phyloP scores from a whole-genome alignment of 2,797 vertebrate genomes.

The Hafferia zeledoni region DNA sequence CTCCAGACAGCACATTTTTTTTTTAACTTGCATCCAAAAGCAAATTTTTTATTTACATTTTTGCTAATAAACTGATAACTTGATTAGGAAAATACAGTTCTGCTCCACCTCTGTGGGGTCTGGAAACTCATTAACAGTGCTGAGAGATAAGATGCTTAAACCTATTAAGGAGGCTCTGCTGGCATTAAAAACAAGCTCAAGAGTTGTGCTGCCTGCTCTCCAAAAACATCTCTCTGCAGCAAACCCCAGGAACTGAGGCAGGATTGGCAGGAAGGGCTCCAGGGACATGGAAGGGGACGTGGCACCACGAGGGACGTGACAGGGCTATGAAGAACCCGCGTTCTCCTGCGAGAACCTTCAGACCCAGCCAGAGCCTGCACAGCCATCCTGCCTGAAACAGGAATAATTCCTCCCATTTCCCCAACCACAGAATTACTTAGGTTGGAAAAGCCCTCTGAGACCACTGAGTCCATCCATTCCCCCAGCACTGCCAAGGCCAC shows the following conservation, averaged over 20 bases:
- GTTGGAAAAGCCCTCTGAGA: neutral
- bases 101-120: conserved; percentile 21
- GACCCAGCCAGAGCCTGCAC: accelerated
- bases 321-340: accelerated
- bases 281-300: neutral
- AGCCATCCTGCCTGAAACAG: neutral
- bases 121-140: conserved; percentile 4
- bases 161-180: neutral
- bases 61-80: conserved; percentile 30
- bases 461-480: neutral
- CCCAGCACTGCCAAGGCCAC: neutral
- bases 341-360: neutral
- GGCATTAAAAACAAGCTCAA: neutral
- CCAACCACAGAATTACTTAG: neutral
- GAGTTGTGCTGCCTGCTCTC: neutral
- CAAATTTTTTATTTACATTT: conserved; percentile 32
- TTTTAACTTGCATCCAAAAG: neutral
- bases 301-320: neutral
- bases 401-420: neutral
- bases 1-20: neutral
- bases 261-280: accelerated
- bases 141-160: conserved; percentile 5
- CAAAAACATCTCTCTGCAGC: neutral
- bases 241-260: neutral
- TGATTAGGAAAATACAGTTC: neutral